A percentile compares a stretch with the other conserved stretches of the same genome.
Evolutionary conservation across 2,888 invertebrate species (phyloP).

Genomic region (Chrysina gloriosa): DNA sequence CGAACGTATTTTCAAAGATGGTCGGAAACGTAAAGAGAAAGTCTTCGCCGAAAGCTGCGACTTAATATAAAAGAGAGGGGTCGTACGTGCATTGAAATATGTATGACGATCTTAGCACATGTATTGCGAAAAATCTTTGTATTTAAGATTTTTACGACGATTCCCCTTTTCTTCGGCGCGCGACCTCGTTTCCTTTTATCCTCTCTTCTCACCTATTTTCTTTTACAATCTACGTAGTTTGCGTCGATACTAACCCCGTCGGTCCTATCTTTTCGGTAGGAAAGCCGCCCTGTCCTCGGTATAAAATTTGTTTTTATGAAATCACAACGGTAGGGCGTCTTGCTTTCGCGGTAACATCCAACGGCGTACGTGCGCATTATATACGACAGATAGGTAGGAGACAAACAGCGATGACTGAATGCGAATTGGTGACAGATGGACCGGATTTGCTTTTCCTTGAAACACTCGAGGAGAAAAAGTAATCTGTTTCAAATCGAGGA

Average conservation of each 20-base stretch:
- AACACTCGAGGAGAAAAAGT: no score
- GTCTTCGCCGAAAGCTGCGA: conserved; percentile 1
- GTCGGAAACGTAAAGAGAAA: background rate
- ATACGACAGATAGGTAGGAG: no score
- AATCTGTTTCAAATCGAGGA: no score
- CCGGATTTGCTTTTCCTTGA: no score
- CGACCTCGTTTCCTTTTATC: conserved; percentile 14
- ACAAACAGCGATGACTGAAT: no score
- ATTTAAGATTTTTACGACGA: conserved; percentile 30
- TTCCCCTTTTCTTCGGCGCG: conserved; percentile 4
- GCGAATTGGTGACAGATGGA: no score
- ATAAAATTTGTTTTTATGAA: conserved; percentile 14
- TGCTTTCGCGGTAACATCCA: no score
- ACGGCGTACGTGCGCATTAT: no score
- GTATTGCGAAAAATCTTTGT: conserved; percentile 26
- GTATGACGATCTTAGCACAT: conserved; percentile 25
- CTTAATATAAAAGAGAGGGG: conserved; percentile 8
- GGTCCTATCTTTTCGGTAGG: background rate
- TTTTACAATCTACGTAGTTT: conserved; percentile 6
- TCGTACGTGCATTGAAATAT: conserved; percentile 32
- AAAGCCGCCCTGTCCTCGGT: background rate
- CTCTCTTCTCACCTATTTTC: conserved; percentile 3
- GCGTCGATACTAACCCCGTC: background rate
- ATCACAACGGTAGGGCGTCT: background rate
- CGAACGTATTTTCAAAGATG: background rate